phyloP scores from a whole-genome alignment of 2,888 invertebrate genomes.

The Anodontia alba region DNA sequence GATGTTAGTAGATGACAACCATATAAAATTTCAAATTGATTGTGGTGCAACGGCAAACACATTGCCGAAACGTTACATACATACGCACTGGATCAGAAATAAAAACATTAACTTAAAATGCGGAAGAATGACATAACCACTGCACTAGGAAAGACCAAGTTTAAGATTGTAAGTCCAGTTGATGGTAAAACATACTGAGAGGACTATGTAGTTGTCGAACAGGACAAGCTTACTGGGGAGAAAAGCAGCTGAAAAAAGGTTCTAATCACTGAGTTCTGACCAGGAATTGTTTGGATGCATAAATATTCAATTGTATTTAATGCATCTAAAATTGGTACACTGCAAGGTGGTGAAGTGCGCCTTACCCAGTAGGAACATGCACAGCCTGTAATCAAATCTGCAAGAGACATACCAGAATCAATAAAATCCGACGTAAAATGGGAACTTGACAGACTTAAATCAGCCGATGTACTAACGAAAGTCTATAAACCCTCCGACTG shows the following conservation, averaged over 20 bases:
- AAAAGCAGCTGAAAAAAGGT: not conserved
- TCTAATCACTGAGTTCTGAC: not conserved
- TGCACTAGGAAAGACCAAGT: too few relatives aligned
- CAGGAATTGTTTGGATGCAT: not conserved
- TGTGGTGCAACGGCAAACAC: too few relatives aligned
- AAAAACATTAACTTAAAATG: too few relatives aligned
- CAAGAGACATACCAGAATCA: constrained; percentile 40
- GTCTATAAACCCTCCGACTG: constrained; percentile 56
- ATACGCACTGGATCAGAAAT: too few relatives aligned
- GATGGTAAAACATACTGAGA: too few relatives aligned
- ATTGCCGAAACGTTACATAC: too few relatives aligned
- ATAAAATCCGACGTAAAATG: constrained; percentile 35
- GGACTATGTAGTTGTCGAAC: constrained; percentile 7
- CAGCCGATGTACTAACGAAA: constrained; percentile 40
- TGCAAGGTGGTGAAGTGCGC: not conserved
- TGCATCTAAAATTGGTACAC: not conserved
- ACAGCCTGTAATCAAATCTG: constrained; percentile 33
- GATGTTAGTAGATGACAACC: too few relatives aligned
- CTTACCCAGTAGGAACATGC: constrained; percentile 28
- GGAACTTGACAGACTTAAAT: constrained; percentile 44
- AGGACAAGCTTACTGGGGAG: constrained; percentile 6
- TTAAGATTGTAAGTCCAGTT: too few relatives aligned
- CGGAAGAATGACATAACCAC: too few relatives aligned
- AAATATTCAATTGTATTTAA: not conserved
- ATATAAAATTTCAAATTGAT: too few relatives aligned